phyloP scores from a whole-genome alignment of 2,113 vertebrate genomes.

The Albula goreensis region DNA sequence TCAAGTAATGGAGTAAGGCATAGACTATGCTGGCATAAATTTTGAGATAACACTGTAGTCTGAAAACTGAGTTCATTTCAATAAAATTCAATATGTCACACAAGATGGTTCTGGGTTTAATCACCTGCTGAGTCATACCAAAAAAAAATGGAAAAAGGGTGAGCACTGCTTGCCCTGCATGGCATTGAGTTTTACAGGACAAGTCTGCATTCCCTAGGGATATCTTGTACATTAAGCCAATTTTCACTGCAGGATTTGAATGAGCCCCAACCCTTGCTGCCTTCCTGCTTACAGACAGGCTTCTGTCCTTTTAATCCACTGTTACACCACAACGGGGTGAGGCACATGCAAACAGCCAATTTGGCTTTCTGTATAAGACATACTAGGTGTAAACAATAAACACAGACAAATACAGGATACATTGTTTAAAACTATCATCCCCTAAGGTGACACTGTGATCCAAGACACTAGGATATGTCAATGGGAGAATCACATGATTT shows the following conservation, averaged over 20 bases:
- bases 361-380: not conserved
- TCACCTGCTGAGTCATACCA: not conserved
- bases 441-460: not conserved
- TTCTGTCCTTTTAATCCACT: not conserved
- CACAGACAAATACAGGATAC: not conserved
- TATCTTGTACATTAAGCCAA: not conserved
- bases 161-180: not conserved
- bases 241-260: not conserved
- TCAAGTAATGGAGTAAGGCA: not conserved
- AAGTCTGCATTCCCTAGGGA: no score
- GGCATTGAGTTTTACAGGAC: not conserved
- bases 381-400: not conserved
- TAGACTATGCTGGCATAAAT: not conserved
- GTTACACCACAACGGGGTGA: not conserved
- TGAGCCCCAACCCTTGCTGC: not conserved
- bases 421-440: not conserved
- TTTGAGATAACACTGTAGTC: not conserved
- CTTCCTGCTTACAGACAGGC: not conserved
- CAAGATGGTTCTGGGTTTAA: not conserved
- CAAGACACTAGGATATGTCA: not conserved
- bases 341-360: not conserved
- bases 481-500: not conserved
- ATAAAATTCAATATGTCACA: not conserved
- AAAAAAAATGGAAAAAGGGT: not conserved
- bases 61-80: not conserved